These are phyloP conservation scores for Yponomeuta malinellus DNA, from an alignment of 2,888 invertebrate genomes.

Conservation along the genomic window DNA sequence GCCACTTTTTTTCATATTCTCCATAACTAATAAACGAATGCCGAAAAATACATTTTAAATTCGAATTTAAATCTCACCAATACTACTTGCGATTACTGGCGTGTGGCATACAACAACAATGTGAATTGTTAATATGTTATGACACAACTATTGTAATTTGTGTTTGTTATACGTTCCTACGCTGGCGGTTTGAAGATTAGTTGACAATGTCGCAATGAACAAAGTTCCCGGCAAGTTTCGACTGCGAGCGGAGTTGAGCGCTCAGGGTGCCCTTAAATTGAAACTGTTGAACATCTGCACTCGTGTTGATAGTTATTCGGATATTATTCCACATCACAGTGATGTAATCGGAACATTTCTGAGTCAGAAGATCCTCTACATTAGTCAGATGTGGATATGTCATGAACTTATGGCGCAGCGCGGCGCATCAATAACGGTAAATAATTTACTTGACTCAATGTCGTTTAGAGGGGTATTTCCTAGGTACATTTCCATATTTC, in stretches of 20 bases:
- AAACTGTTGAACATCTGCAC: constrained; percentile 33
- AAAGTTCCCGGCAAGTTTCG: constrained; percentile 54
- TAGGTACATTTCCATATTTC: background rate
- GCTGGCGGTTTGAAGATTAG: constrained; percentile 46
- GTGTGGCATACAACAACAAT: constrained; percentile 17
- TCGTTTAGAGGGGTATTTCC: too few species aligned
- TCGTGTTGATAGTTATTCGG: constrained; percentile 9
- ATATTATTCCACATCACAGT: constrained; percentile 6
- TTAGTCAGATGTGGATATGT: background rate
- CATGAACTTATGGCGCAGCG: too few species aligned
- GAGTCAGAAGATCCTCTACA: background rate
- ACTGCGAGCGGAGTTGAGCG: constrained; percentile 45
- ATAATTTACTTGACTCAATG: too few species aligned
- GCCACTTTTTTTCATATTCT: too few species aligned
- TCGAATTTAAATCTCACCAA: background rate
- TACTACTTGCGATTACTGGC: background rate
- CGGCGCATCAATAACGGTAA: too few species aligned
- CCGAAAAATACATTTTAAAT: background rate
- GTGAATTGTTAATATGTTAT: constrained; percentile 26
- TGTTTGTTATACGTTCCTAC: constrained; percentile 40
- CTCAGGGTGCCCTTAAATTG: constrained; percentile 65
- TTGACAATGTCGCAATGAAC: constrained; percentile 62
- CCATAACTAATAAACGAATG: too few species aligned
- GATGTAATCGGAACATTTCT: background rate
- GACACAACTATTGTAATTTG: constrained; percentile 24